Evolutionary conservation across 1,140 invertebrate genomes (phyloP), one percentile per base, ranked within the genome.

Genomic region (Sarcophaga bullata): DNA sequence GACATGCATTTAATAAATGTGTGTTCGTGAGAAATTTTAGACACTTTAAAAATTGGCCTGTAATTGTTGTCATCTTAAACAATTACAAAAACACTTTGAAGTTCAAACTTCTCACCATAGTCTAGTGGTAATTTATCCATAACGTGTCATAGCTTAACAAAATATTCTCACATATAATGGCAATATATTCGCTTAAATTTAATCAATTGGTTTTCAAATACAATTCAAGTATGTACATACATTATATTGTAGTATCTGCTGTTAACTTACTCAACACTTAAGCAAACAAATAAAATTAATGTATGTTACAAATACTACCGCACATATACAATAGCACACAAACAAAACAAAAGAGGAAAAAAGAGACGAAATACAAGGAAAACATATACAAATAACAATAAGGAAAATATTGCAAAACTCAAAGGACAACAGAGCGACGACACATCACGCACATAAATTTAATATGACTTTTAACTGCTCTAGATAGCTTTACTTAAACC

Each of bases 401-500:
- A 68, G 7, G 19, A 19, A 19, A 68, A 68, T 19, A 68, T 19
- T 19, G 19, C 62, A 19, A 68, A 68, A 68, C 62, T 68, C 62
- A 68, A 68, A 68, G 62, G 62, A 68, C 62, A 68, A 19, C 62
- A 68, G 17, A 17, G 8, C n/a, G 7, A 19, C 17, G n/a, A 19
- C 17, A 68, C 62, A 68, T 68, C 62, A 68, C 62, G 62, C 62
- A 68, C 62, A 68, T 68, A 68, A 68, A 68, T 68, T 68, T 68
- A 68, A 68, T 17, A 19, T 68, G 54, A 58, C 54, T 58, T 58
- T 58, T 58, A 58, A n/a, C 54, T 58, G 62, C n/a, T 68, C 19
- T 19, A 68, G 62, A 68, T 17, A 68, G 54, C 62, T 68, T 68
- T 17, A 25, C 62, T 68, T 17, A 68, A 58, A n/a, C 25, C 25